Base-by-base conservation (phyloP, 1,140 invertebrate species). In the Drosophila trapezifrons region DNA sequence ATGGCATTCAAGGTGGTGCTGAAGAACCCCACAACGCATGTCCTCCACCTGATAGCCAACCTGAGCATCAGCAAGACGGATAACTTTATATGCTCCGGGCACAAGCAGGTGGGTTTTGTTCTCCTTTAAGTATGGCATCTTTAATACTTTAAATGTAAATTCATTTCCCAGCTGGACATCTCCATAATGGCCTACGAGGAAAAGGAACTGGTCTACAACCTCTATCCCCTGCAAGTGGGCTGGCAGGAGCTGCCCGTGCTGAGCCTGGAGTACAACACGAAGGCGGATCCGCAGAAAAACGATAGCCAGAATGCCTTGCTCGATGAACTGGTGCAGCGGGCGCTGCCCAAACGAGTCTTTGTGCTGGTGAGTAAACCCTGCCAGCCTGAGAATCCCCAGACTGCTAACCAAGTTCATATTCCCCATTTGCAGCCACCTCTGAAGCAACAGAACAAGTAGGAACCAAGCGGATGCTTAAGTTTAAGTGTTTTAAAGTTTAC, bases 11-110 rank as follows among this genome's bases (percentile, higher is more conserved):
- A 91, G 49, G 85, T 92, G 58, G 80, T 92, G 0, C 70, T 92
- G 0, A 91, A 87, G 40, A 92, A 92, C 74, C 91, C 91, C 22
- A 90, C 90, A 4, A 57, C 67, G 20, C 80, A 86, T 66, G 83
- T 92, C 3, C 52, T 92, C 0, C 91, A 91, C 74, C 66, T 92
- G 27, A 82, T 87, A 52, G 84, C 90, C 17, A 86, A 82, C 12
- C 40, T 92, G 4, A 84, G 80, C 27, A 92, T 92, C 27, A 92
- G 84, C 58, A 91, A 90, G 42, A 63, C 91, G n/a, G 91, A 92
- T 55, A 92, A 91, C 65, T 92, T 92, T 45, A 92, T 92, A 66
- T 92, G 91, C 42, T 90, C 91, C 12, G 91, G 91, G 1, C 91
- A 92, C 52, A 91, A 91, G 42, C 91, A 92, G 83, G 91, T 92